phyloP scores from a whole-genome alignment of 2,797 vertebrate species.

The Sebastes oblongus region DNA sequence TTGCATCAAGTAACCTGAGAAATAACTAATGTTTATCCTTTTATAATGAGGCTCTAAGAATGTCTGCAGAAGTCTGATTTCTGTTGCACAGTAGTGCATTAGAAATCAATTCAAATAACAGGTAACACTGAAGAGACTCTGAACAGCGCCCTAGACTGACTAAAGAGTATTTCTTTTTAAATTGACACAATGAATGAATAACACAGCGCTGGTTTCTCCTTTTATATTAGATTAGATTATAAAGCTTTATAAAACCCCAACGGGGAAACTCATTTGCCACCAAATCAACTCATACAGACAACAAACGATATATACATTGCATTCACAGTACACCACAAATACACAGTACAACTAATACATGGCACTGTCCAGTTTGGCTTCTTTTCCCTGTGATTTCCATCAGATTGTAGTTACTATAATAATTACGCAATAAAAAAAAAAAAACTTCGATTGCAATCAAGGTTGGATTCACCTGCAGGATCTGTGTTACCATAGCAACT shows the following conservation, averaged over 20 bases:
- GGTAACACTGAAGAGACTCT: background rate
- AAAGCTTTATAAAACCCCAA: background rate
- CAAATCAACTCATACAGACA: background rate
- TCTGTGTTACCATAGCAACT: slow-evolving; percentile 15
- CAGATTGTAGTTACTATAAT: background rate
- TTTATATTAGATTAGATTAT: background rate
- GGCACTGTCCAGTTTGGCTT: background rate
- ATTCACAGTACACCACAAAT: background rate
- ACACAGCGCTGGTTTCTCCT: background rate
- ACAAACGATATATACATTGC: background rate
- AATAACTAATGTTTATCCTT: background rate
- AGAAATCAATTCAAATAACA: background rate
- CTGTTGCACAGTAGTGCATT: background rate
- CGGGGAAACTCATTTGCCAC: background rate
- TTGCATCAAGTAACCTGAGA: background rate
- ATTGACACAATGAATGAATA: background rate
- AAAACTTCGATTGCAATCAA: background rate
- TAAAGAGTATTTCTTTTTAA: background rate
- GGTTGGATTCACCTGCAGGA: background rate
- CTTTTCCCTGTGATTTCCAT: background rate
- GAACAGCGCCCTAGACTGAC: background rate
- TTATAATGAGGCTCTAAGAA: background rate
- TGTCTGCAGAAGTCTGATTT: background rate
- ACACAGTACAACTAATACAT: background rate
- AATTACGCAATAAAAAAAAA: background rate